Evolutionary conservation across 2,113 vertebrate genomes (phyloP), one percentile per base, ranked within the genome.

Genomic region (Spilogale gracilis): DNA sequence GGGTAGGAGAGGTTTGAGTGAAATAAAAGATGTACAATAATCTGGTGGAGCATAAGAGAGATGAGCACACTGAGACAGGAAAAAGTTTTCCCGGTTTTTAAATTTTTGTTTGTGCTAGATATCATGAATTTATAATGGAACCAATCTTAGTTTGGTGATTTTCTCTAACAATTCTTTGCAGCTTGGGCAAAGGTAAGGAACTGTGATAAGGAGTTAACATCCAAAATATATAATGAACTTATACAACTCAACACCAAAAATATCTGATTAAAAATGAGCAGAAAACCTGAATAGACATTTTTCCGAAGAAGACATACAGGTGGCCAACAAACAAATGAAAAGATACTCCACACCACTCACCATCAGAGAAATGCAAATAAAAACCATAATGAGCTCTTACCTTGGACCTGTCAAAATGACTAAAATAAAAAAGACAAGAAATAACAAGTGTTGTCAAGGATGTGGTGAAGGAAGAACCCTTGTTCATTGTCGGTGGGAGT

Each of bases 11-110:
- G 1, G 9, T 45, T 76, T 80, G 0, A 0, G 27, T 32, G 17
- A 88, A 50, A 79, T 17, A 18, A 13, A 58, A 80, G 50, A n/a
- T 5, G 9, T 30, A 5, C 12, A n/a, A 80, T 50, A 65, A 92
- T 9, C 3, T 54, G 0, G n/a, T 14, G 12, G 50, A 65, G 3
- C 0, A 6, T 38, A 0, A 4, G 7, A 38, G 2, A 50, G 11
- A 54, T 30, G 25, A 69, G 1, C 48, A 63, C 78, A 89, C 10
- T 76, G 6, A 76, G 11, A 38, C 4, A 43, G 25, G 43, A 21
- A 79, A 25, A 87, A 76, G 16, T 6, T 27, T 23, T 16, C 5
- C 6, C 54, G 1, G 7, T 7, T 38, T 89, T 74, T n/a, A 95
- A 10, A 56, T 5, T 43, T 87, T n/a, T 43, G 5, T 58, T 61